Conservation (phyloP, 2,888 invertebrate genomes). For the Acleris emargana region DNA sequence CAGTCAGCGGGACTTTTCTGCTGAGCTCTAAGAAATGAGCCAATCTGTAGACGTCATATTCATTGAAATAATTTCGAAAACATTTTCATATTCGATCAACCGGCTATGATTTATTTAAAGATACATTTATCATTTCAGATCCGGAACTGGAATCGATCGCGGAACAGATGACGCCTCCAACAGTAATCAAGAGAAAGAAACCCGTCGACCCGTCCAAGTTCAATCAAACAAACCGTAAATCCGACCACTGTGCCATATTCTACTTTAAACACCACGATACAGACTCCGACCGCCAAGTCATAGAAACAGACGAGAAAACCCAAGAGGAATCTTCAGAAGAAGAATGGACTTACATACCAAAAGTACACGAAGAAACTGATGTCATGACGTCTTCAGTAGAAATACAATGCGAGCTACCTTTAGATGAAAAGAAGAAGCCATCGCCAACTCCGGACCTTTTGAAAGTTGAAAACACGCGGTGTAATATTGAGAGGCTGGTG, state of each 20-base stretch:
- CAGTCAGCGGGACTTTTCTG: no score
- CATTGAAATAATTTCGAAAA: no score
- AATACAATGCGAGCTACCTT: conserved; percentile 73
- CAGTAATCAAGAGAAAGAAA: conserved; percentile 79
- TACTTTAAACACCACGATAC: conserved; percentile 95
- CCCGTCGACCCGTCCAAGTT: conserved; percentile 84
- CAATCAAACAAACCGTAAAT: conserved; percentile 89
- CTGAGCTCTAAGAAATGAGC: no score
- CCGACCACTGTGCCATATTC: conserved; percentile 92
- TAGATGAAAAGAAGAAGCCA: conserved; percentile 67
- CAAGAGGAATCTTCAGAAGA: conserved; percentile 79
- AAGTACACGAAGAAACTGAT: conserved; percentile 76
- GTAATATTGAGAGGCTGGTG: conserved; percentile 89
- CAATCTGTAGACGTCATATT: no score
- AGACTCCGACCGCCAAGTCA: conserved; percentile 89
- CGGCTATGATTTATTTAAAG: no score
- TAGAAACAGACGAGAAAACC: conserved; percentile 75
- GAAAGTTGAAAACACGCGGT: conserved; percentile 74
- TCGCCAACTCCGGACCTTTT: conserved; percentile 76
- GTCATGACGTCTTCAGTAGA: conserved; percentile 81
- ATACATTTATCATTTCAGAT: conserved; percentile 55
- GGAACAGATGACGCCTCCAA: conserved; percentile 69
- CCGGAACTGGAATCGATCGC: conserved; percentile 58
- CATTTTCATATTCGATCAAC: no score
- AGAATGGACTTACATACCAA: conserved; percentile 86